phyloP scores from a whole-genome alignment of 2,797 vertebrate species.

The Cyclopterus lumpus region DNA sequence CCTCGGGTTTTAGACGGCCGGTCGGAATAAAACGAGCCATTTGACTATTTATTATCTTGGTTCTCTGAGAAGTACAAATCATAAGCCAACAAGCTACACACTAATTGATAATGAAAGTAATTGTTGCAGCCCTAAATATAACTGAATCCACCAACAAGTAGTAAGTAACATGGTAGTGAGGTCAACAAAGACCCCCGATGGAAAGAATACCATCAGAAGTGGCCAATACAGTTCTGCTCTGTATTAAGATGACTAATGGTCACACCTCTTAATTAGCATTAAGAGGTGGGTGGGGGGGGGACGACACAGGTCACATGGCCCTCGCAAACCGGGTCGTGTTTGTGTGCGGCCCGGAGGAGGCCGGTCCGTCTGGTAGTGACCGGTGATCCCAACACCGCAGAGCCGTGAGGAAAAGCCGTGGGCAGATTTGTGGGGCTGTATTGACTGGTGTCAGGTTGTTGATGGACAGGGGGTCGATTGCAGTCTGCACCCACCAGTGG shows the following conservation, averaged over 20 bases:
- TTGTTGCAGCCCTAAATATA: not conserved
- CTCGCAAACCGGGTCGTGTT: too few relatives aligned
- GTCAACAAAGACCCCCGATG: not conserved
- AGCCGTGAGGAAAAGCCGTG: constrained; percentile 9
- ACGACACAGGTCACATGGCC: too few relatives aligned
- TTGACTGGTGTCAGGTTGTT: constrained; percentile 23
- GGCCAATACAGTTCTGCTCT: not conserved
- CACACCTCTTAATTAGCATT: not conserved
- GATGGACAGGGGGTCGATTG: not conserved
- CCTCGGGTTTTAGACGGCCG: not conserved
- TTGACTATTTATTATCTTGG: not conserved
- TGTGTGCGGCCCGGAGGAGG: constrained; percentile 33
- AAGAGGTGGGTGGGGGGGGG: too few relatives aligned
- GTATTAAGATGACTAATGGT: not conserved
- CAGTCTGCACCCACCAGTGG: constrained; percentile 2
- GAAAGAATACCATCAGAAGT: not conserved
- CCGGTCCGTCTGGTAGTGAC: constrained; percentile 41
- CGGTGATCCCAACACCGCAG: constrained; percentile 17
- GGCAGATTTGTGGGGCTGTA: constrained; percentile 21
- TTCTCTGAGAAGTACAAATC: not conserved
- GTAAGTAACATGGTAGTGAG: not conserved
- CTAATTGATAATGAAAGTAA: not conserved
- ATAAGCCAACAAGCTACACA: not conserved
- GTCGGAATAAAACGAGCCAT: not conserved
- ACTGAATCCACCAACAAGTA: not conserved